phyloP scores from a whole-genome alignment of 2,888 invertebrate species.

The Germaria angustata region DNA sequence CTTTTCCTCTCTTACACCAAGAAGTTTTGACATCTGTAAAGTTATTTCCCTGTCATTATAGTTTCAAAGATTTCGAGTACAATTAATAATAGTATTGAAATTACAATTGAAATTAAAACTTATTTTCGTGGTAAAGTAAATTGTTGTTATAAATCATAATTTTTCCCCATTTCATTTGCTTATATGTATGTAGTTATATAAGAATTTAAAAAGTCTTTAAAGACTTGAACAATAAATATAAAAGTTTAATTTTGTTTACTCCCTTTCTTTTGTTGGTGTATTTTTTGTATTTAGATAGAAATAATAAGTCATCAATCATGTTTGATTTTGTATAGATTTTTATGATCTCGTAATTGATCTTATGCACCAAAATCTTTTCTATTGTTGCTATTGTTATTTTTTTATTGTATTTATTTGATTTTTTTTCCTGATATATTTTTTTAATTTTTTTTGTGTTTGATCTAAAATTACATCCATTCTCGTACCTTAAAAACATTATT shows the following conservation, averaged over 20 bases:
- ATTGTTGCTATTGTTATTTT: conserved; percentile 23
- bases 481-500: background rate
- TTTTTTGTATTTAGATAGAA: background rate
- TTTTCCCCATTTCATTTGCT: too few relatives aligned
- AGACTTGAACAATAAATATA: conserved; percentile 29
- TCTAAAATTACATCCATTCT: conserved; percentile 11
- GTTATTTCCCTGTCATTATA: background rate
- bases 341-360: conserved; percentile 66
- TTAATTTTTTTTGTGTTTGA: conserved; percentile 22
- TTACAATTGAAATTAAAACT: background rate
- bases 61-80: conserved; percentile 30
- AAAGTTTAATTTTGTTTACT: conserved; percentile 34
- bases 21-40: conserved; percentile 4
- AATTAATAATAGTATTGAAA: conserved; percentile 39
- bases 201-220: background rate
- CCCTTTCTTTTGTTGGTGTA: conserved; percentile 7
- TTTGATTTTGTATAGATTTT: conserved; percentile 39
- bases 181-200: background rate
- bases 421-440: conserved; percentile 8
- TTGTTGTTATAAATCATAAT: too few relatives aligned
- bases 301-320: conserved; percentile 62
- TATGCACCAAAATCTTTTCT: conserved; percentile 40
- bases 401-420: too few relatives aligned
- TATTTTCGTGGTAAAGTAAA: background rate
- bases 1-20: background rate